Evolutionary conservation across 2,797 vertebrate genomes (phyloP), one percentile per base, ranked within the genome.

Genomic region (Pseudocheirus occidentalis): DNA sequence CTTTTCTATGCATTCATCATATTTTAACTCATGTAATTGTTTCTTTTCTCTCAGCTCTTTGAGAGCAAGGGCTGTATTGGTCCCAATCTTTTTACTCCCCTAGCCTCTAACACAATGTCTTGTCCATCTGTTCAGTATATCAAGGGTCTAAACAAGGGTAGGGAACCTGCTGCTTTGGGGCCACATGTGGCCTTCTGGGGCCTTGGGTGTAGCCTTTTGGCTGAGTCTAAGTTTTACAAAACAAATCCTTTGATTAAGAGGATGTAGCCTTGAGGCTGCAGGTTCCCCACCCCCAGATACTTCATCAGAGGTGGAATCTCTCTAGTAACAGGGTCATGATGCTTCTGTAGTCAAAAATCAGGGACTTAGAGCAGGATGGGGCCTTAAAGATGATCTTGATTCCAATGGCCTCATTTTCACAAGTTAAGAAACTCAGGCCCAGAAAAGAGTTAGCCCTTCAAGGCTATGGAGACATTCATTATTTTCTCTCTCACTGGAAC

Each of bases 341-440:
- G 1, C 40, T 87, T 50, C 40, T 46, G 73, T 34, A 87, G 21
- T 40, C 34, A 81, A 81, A 81, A 81, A 46, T 24, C 73, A 81
- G 11, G 40, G 9, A 87, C 73, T 87, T 87, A 46, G 24, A 87
- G 3, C 21, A 9, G n/a, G n/a, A 10, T 46, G 59, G 59, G 59
- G 59, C 31, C 12, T 73, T 73, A 73, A 18, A 73, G 62, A 73
- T 14, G 21, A 34, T 34, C 59, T 73, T 50, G 7, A 46, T 40
- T 50, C 73, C 40, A 87, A 27, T 46, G 73, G 40, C 73, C 46
- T 87, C 81, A 94, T 93, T 92, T 81, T 97, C 40, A 92, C 55
- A 40, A 55, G 46, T n/a, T 46, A 93, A 92, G 66, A 94, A 92
- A 92, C 91, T 54, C 81, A 95, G 93, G 95, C 89, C 91, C 94